phyloP scores from a whole-genome alignment of 1,140 invertebrate species.

The Antheraea mylitta region DNA sequence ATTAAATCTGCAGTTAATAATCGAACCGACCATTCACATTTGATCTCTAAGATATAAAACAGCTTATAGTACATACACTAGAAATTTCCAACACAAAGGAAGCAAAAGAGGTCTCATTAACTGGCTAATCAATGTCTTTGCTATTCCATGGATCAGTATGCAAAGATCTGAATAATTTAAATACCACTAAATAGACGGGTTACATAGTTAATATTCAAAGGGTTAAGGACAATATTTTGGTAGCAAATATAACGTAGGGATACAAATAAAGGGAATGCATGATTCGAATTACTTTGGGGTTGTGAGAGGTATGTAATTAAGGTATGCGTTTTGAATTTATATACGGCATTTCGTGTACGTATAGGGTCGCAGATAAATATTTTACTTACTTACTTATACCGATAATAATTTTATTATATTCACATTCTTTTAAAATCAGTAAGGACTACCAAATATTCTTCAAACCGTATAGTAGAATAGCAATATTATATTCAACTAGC shows the following conservation, averaged over 20 bases:
- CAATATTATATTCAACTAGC: too few relatives aligned
- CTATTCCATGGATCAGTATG: constrained; percentile 50
- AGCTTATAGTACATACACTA: background rate
- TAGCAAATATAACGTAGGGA: constrained; percentile 38
- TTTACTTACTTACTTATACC: background rate
- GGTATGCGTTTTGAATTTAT: constrained; percentile 7
- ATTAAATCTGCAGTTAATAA: constrained; percentile 23
- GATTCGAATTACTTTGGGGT: constrained; percentile 34
- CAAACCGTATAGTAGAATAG: too few relatives aligned
- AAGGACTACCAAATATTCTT: background rate
- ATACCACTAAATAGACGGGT: constrained; percentile 48
- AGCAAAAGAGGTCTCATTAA: constrained; percentile 11
- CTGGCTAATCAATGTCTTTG: constrained; percentile 30
- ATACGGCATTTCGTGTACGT: background rate
- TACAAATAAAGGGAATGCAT: constrained; percentile 47
- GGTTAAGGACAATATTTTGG: constrained; percentile 50
- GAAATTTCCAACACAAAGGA: background rate
- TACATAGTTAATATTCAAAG: constrained; percentile 53
- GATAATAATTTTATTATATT: background rate
- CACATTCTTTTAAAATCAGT: background rate
- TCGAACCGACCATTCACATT: constrained; percentile 17
- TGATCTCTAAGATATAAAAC: constrained; percentile 19
- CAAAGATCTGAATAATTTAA: constrained; percentile 52
- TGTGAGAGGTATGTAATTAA: constrained; percentile 22
- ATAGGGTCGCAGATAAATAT: background rate